These are phyloP conservation scores for Astur gentilis DNA, from an alignment of 2,113 vertebrate species.

Conservation along the genomic window DNA sequence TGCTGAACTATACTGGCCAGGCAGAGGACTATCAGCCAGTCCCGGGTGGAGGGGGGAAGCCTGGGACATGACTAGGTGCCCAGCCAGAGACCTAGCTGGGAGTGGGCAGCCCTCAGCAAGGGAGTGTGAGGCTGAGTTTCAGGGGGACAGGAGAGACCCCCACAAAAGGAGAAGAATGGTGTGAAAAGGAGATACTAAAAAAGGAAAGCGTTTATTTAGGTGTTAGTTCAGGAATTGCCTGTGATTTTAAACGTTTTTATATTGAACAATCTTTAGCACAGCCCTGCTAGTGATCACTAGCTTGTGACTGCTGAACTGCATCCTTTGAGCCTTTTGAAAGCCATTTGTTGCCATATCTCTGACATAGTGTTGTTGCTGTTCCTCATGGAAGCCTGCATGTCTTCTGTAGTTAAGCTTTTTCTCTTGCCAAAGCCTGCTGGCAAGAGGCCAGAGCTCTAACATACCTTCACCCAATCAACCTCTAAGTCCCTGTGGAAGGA, in stretches of 20 bases:
- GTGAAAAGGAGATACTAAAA: neutral
- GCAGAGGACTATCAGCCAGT: neutral
- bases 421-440: neutral
- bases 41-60: neutral
- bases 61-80: neutral
- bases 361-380: neutral
- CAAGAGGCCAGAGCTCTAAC: neutral
- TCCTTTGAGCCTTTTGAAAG: neutral
- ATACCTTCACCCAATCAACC: neutral
- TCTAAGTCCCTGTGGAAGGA: neutral
- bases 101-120: neutral
- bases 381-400: neutral
- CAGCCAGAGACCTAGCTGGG: neutral
- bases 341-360: neutral
- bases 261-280: neutral
- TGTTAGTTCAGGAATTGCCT: neutral
- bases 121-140: accelerated
- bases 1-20: neutral
- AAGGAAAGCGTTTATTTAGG: neutral
- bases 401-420: neutral
- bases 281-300: neutral
- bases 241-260: neutral
- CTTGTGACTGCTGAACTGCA: neutral
- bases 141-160: no score
- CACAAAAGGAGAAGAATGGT: neutral